A percentile compares a stretch with the other conserved stretches of the same genome.
phyloP scores from a whole-genome alignment of 2,113 vertebrate genomes.

The Nothobranchius kuhntae region DNA sequence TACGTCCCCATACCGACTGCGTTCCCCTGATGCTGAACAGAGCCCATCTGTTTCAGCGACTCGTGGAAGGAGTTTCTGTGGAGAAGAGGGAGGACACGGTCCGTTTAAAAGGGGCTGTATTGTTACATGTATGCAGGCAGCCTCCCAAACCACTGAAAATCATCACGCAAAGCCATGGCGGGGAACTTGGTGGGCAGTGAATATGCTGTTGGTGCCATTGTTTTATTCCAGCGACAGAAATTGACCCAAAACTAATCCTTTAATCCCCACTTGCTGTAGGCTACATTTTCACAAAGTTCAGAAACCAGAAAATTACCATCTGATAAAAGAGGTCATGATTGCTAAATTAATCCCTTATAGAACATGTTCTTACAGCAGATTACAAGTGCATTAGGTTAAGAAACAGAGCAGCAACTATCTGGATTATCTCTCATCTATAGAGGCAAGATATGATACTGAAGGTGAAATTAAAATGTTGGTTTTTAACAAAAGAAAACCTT shows the following conservation, averaged over 20 bases:
- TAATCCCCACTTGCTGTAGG: conserved; percentile 69
- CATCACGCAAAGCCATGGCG: conserved; percentile 24
- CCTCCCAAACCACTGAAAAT: conserved; percentile 13
- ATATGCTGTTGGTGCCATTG: conserved; percentile 36
- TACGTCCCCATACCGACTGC: conserved; percentile 77
- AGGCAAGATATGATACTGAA: conserved; percentile 14
- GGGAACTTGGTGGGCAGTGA: conserved; percentile 19
- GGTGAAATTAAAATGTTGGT: conserved; percentile 9
- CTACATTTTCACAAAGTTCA: conserved; percentile 61
- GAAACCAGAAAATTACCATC: conserved; percentile 70
- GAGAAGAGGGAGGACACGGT: conserved; percentile 12
- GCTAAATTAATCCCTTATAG: conserved; percentile 80
- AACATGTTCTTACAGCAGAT: conserved; percentile 76
- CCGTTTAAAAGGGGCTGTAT: no score
- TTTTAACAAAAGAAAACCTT: neutral
- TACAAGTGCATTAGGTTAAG: conserved; percentile 60
- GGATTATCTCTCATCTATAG: conserved; percentile 20
- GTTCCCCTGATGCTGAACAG: conserved; percentile 80
- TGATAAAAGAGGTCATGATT: conserved; percentile 74
- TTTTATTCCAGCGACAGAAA: conserved; percentile 51
- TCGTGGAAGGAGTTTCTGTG: conserved; percentile 85
- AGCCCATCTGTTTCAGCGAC: conserved; percentile 81
- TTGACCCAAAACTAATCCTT: conserved; percentile 61
- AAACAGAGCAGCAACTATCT: conserved; percentile 48
- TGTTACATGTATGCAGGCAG: neutral